These are phyloP conservation scores for Eretmocerus hayati DNA, from an alignment of 2,888 invertebrate species.

Conservation along the genomic window DNA sequence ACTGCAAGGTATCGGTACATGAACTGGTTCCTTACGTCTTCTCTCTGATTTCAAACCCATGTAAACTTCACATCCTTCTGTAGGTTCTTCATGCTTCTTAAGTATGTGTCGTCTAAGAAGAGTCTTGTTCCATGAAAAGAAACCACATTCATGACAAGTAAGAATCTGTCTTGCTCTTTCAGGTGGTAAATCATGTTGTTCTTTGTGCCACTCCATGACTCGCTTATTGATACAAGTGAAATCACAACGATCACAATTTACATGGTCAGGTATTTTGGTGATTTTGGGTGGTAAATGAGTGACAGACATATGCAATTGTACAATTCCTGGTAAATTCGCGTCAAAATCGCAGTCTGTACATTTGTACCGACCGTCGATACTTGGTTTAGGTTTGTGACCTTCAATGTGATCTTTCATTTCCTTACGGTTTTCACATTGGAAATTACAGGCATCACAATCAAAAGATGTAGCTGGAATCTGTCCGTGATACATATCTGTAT, in stretches of 20 bases:
- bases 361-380: slow-evolving; percentile 15
- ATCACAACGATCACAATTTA: slow-evolving; percentile 15
- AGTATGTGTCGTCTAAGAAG: slow-evolving; percentile 40
- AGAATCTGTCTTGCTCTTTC: slow-evolving; percentile 11
- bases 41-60: no score
- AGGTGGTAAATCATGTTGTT: slow-evolving; percentile 1
- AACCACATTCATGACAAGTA: slow-evolving; percentile 38
- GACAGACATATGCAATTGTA: slow-evolving; percentile 19
- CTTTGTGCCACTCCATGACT: slow-evolving; percentile 17
- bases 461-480: slow-evolving; percentile 15
- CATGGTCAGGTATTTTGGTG: slow-evolving; percentile 6
- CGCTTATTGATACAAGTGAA: slow-evolving; percentile 6
- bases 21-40: no score
- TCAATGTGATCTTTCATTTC: slow-evolving; percentile 34
- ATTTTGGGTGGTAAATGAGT: slow-evolving; percentile 11
- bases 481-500: slow-evolving; percentile 1
- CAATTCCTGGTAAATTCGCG: slow-evolving; percentile 15
- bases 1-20: no score
- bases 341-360: slow-evolving; percentile 8
- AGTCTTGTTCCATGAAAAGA: slow-evolving; percentile 36
- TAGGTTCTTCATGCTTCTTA: slow-evolving; percentile 34
- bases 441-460: slow-evolving; percentile 33
- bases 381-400: slow-evolving; percentile 25
- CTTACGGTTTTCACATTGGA: slow-evolving; percentile 33
- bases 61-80: slow-evolving; percentile 3